phyloP scores from a whole-genome alignment of 1,140 invertebrate genomes.

The Calliphora vicina region DNA sequence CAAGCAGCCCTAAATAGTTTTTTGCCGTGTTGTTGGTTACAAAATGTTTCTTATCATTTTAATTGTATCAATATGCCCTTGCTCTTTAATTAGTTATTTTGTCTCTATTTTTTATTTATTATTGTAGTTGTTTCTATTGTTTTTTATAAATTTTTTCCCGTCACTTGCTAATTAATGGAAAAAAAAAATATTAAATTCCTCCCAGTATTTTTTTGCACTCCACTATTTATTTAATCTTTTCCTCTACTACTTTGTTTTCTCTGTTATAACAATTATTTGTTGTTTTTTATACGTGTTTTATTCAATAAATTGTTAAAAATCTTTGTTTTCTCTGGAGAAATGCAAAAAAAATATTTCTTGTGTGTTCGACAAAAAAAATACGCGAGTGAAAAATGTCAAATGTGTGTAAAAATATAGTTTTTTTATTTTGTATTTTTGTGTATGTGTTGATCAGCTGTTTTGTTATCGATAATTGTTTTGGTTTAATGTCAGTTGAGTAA shows the following conservation, averaged over 20 bases:
- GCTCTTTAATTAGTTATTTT: neutral
- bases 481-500: neutral
- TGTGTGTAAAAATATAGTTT: neutral
- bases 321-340: neutral
- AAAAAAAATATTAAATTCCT: neutral
- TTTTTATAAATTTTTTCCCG: no score
- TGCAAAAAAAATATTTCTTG: neutral
- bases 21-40: neutral
- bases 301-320: neutral
- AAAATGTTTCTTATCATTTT: neutral
- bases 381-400: conserved; percentile 8
- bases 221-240: neutral
- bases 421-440: no score
- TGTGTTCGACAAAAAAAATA: neutral
- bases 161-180: neutral
- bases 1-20: neutral
- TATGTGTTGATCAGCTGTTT: conserved; percentile 2
- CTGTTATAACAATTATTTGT: neutral
- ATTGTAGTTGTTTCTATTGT: no score
- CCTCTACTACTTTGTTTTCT: neutral
- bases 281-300: neutral
- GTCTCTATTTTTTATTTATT: no score
- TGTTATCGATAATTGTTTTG: neutral
- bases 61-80: neutral
- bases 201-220: no score